These are phyloP conservation scores for Phocoena sinus DNA, from an alignment of 2,113 vertebrate genomes.

Conservation along the genomic window DNA sequence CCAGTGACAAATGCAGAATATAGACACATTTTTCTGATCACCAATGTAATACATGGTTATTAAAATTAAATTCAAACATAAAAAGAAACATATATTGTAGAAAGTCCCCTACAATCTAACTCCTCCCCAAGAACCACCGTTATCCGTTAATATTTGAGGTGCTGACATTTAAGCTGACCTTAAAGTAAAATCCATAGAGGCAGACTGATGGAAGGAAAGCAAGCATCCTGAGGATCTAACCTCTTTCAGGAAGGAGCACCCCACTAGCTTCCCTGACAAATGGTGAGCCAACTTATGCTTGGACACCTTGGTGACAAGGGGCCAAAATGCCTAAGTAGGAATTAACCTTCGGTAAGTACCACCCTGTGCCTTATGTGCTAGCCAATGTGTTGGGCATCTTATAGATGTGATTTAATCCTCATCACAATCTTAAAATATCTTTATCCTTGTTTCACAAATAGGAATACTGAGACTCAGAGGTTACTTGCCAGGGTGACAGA, in stretches of 20 bases:
- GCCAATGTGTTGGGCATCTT: background rate
- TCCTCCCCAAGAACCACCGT: background rate
- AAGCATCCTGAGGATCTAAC: background rate
- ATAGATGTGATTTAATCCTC: background rate
- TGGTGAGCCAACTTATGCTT: background rate
- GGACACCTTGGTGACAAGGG: background rate
- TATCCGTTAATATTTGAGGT: background rate
- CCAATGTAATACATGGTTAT: background rate
- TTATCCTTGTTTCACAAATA: slow-evolving; percentile 8
- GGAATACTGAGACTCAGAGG: background rate
- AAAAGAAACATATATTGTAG: background rate
- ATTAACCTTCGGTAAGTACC: background rate
- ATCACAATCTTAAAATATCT: background rate
- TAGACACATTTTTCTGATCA: slow-evolving; percentile 3
- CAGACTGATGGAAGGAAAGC: background rate
- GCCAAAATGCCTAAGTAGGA: background rate
- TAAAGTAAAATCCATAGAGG: slow-evolving; percentile 28
- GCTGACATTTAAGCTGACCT: slow-evolving; percentile 26
- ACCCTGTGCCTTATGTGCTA: background rate
- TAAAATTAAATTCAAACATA: slow-evolving; percentile 15
- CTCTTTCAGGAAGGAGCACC: background rate
- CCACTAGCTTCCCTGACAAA: background rate
- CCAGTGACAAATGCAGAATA: background rate
- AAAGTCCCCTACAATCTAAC: background rate
- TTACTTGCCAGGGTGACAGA: background rate